Conservation (phyloP, 53 echinoderm and acorn worm species). For the Mesocentrotus franciscanus region DNA sequence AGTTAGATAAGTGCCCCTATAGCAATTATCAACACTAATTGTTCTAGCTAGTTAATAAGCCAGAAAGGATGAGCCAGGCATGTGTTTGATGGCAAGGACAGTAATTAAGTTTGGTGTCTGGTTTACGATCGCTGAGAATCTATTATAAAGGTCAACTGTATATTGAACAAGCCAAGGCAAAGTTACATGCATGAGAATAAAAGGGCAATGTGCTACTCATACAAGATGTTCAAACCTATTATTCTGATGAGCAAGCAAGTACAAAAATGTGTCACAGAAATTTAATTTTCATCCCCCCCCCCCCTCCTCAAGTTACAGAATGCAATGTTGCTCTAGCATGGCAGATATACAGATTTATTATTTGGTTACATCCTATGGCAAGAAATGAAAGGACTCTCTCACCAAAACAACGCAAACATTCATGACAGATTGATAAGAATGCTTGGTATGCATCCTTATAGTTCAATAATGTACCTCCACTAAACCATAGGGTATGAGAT, state of each 20-base stretch:
- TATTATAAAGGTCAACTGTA: constrained; percentile 8
- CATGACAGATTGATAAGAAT: background rate
- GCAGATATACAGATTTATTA: background rate
- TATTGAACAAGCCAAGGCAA: background rate
- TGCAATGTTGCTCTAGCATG: background rate
- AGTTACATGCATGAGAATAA: background rate
- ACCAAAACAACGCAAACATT: background rate
- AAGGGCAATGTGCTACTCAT: background rate
- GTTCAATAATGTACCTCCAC: background rate
- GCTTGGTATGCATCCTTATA: background rate
- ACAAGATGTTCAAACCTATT: no score
- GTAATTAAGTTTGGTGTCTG: constrained; percentile 19
- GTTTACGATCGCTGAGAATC: background rate
- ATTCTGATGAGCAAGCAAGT: no score
- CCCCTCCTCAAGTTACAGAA: background rate
- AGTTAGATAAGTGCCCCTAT: background rate
- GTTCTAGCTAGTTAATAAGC: background rate
- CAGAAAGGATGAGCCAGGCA: background rate
- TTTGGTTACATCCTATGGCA: background rate
- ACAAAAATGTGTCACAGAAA: no score
- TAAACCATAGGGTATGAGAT: background rate
- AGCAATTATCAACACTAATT: constrained; percentile 18
- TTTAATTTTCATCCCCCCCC: no score
- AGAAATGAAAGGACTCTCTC: background rate
- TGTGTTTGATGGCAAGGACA: background rate